These are phyloP conservation scores for Eidolon helvum DNA, from an alignment of 2,113 vertebrate genomes.

Conservation along the genomic window DNA sequence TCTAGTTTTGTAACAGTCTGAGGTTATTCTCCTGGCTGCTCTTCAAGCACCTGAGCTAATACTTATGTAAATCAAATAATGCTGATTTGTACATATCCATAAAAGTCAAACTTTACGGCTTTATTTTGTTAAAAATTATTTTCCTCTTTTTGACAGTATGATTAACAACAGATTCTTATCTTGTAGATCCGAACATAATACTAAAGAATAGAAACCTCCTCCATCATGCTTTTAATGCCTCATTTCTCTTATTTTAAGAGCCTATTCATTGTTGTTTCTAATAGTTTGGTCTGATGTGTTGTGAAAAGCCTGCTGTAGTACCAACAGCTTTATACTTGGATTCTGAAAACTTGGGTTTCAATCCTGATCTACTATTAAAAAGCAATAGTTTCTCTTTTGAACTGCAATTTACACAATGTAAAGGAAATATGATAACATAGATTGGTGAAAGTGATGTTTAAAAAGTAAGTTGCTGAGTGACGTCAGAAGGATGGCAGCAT, in stretches of 20 bases:
- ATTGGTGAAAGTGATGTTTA: not conserved
- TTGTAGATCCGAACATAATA: slow-evolving; percentile 19
- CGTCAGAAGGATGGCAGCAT: no score
- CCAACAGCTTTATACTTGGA: not conserved
- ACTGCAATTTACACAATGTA: not conserved
- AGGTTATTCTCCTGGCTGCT: slow-evolving; percentile 79
- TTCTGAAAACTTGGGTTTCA: slow-evolving; percentile 38
- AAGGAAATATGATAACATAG: slow-evolving; percentile 2
- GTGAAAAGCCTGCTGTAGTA: not conserved
- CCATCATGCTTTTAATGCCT: not conserved
- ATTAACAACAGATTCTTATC: slow-evolving; percentile 71
- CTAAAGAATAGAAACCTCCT: slow-evolving; percentile 42
- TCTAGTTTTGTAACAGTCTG: slow-evolving; percentile 83
- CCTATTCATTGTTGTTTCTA: slow-evolving; percentile 29
- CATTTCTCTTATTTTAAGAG: slow-evolving; percentile 46
- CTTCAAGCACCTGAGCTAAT: slow-evolving; percentile 83
- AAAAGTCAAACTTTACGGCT: slow-evolving; percentile 79
- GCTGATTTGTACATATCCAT: slow-evolving; percentile 85
- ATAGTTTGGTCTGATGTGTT: not conserved
- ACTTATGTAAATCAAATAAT: slow-evolving; percentile 84
- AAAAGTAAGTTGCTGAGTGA: not conserved
- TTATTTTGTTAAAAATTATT: slow-evolving; percentile 42
- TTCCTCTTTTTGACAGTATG: slow-evolving; percentile 63
- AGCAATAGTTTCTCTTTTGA: not conserved
- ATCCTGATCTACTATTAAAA: not conserved